Evolutionary conservation across 1,140 invertebrate species (phyloP).

Genomic region (Colletes latitarsis): DNA sequence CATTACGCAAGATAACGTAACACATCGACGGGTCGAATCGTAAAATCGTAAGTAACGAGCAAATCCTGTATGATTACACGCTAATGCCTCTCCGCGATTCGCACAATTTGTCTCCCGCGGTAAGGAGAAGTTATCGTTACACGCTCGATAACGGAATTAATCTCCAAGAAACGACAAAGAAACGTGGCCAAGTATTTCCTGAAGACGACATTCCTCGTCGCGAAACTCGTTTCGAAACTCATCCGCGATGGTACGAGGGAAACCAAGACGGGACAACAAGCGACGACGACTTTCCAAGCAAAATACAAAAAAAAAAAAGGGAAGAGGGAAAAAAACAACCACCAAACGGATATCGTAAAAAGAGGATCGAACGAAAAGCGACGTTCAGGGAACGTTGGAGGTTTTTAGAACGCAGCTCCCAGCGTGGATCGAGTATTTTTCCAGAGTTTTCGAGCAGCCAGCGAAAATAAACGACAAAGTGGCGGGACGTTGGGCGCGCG

Average conservation of each 20-base stretch:
- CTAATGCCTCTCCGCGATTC: slow-evolving; percentile 1
- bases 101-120: too few relatives aligned
- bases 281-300: not conserved
- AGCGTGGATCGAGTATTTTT: slow-evolving; percentile 19
- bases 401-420: slow-evolving; percentile 5
- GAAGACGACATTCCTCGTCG: not conserved
- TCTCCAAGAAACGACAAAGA: not conserved
- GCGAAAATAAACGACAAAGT: slow-evolving; percentile 38
- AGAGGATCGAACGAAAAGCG: slow-evolving; percentile 7
- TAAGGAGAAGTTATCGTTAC: not conserved
- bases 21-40: slow-evolving; percentile 13
- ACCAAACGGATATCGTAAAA: not conserved
- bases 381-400: not conserved
- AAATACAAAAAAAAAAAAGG: too few relatives aligned
- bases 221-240: too few relatives aligned
- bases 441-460: slow-evolving; percentile 12
- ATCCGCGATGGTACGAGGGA: too few relatives aligned
- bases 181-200: not conserved
- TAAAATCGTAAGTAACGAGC: slow-evolving; percentile 1
- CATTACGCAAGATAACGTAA: slow-evolving; percentile 29
- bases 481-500: slow-evolving; percentile 20
- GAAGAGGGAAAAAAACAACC: not conserved
- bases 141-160: slow-evolving; percentile 1
- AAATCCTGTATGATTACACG: not conserved
- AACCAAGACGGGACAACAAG: too few relatives aligned